Evolutionary conservation across 2,113 vertebrate genomes (phyloP).

Genomic region (Dromiciops gliroides): DNA sequence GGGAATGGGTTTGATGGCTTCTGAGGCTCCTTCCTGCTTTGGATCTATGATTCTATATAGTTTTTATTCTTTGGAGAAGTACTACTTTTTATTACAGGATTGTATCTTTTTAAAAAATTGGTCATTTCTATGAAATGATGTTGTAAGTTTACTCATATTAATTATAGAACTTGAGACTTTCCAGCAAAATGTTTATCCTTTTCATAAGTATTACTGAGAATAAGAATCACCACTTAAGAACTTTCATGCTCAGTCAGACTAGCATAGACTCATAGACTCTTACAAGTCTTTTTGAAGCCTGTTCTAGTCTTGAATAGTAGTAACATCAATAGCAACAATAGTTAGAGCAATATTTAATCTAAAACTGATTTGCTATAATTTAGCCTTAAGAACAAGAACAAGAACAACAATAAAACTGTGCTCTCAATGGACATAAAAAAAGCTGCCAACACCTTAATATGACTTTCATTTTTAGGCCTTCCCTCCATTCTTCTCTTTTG

Average conservation of each 20-base stretch:
- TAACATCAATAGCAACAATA: neutral
- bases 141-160: slow-evolving; percentile 34
- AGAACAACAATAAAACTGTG: neutral
- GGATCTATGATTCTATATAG: neutral
- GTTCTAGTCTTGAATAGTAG: neutral
- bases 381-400: neutral
- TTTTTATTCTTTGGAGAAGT: neutral
- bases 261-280: too few species aligned
- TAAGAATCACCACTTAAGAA: neutral
- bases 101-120: slow-evolving; percentile 10
- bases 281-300: neutral
- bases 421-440: neutral
- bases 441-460: neutral
- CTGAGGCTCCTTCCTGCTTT: too few species aligned
- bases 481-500: neutral
- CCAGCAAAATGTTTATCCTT: slow-evolving; percentile 36
- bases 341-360: slow-evolving; percentile 14
- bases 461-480: neutral
- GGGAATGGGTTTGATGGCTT: neutral
- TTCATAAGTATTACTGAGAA: neutral
- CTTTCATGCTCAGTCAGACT: slow-evolving; percentile 36
- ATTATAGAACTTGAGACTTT: slow-evolving; percentile 12
- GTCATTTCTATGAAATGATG: slow-evolving; percentile 34
- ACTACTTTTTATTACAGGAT: slow-evolving; percentile 37
- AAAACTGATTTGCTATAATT: neutral